Conservation (phyloP, 2,888 invertebrate genomes). For the Copidosoma aretas region DNA sequence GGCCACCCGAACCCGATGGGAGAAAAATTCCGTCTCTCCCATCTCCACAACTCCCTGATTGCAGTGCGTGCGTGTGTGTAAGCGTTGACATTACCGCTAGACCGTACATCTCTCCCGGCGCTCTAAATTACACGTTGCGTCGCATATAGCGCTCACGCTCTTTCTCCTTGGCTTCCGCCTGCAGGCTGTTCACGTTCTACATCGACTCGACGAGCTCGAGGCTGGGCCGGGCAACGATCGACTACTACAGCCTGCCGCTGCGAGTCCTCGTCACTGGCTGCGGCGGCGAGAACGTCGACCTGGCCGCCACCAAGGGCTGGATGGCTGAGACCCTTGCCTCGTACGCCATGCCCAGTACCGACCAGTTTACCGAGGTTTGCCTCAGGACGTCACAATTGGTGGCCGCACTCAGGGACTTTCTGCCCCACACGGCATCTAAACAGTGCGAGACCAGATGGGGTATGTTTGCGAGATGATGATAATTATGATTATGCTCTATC, state of each 20-base stretch:
- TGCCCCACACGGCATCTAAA: constrained; percentile 76
- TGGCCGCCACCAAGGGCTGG: constrained; percentile 81
- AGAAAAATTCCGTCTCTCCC: too few species aligned
- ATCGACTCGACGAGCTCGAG: constrained; percentile 85
- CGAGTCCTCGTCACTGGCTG: constrained; percentile 80
- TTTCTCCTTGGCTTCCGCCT: background rate
- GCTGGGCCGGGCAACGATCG: constrained; percentile 72
- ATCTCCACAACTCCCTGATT: too few species aligned
- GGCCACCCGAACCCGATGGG: too few species aligned
- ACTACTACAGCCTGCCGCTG: constrained; percentile 82
- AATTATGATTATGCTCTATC: too few species aligned
- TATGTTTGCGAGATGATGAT: too few species aligned
- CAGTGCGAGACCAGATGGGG: constrained; percentile 77
- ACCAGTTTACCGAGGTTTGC: constrained; percentile 82
- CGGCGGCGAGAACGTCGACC: constrained; percentile 70
- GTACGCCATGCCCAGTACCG: constrained; percentile 83
- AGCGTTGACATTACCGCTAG: too few species aligned
- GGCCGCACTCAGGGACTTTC: constrained; percentile 78
- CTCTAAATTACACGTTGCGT: constrained; percentile 5
- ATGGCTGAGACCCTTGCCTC: constrained; percentile 86
- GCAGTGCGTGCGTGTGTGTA: too few species aligned
- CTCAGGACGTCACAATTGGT: constrained; percentile 80
- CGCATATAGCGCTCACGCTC: background rate
- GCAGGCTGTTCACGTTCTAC: constrained; percentile 77
- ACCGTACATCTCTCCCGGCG: background rate